Base-by-base conservation (phyloP, 2,888 invertebrate species). In the Ochlodes sylvanus region DNA sequence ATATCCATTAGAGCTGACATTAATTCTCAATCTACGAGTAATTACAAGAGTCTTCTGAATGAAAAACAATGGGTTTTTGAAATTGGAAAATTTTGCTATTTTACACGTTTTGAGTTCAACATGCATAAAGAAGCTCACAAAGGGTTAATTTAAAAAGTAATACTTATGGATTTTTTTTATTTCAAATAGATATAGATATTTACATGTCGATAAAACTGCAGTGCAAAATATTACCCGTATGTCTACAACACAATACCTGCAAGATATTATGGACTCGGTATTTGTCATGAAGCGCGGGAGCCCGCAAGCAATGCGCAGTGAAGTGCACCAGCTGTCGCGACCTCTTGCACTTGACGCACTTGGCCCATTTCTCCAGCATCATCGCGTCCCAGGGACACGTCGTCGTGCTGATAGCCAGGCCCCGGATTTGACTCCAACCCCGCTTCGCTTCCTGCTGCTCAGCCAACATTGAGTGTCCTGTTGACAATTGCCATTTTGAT, bases 391-490 rank as follows among this genome's bases (percentile, higher is more conserved):
- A 93, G 0, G 90, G 86, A 69, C 89, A 88, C 41, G 87, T 75
- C 0, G 83, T 73, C 1, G 84, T 73, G 71, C 83, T 79, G 2
- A 93, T 80, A 0, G 93, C 92, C 32, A 93, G 69, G 0, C 93
- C 93, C 9, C 86, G 83, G 61, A 92, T 81, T 21, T 77, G 76
- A 1, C 80, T 74, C 86, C 86, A 86, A 17, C 89, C 86, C 4
- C 82, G 83, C 0, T 84, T 82, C 0, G 77, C 50, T 56, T 88
- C 88, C 56, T 84, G 84, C 71, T 90, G 90, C 71, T 93, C 93
- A 2, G 92, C 92, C 65, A 93, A 58, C 90, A 93, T 88, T 0
- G 93, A 87, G 73, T 92, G 92, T 5, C 93, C 93, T 93, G 77
- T 32, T 7, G n/a, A 32, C 6, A 27, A 27, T 54, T 12, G 14